phyloP scores from a whole-genome alignment of 1,140 invertebrate species.

The Drosophila burlai region DNA sequence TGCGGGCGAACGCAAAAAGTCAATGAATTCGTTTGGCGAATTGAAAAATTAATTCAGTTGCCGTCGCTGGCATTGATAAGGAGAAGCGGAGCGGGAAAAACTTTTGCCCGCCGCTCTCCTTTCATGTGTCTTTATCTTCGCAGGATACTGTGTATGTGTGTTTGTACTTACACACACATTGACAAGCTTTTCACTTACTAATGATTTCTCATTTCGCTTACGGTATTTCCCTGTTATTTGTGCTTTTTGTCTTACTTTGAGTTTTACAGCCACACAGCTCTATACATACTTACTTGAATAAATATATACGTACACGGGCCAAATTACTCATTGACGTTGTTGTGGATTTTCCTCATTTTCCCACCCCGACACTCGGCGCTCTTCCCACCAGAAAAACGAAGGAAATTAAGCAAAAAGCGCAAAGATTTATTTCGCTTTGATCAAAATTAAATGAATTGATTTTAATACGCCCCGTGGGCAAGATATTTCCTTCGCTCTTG shows the following conservation, averaged over 20 bases:
- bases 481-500: conserved; percentile 76
- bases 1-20: conserved; percentile 75
- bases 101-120: conserved; percentile 70
- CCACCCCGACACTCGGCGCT: neutral
- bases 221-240: conserved; percentile 76
- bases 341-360: conserved; percentile 76
- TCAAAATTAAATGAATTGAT: conserved; percentile 84
- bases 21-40: conserved; percentile 84
- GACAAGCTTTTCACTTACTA: conserved; percentile 79
- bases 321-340: conserved; percentile 81
- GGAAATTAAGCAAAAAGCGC: conserved; percentile 84
- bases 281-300: neutral
- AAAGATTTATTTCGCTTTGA: conserved; percentile 84
- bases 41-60: conserved; percentile 84
- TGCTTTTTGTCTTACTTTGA: conserved; percentile 77
- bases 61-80: conserved; percentile 78
- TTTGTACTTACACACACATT: conserved; percentile 48
- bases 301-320: conserved; percentile 45
- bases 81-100: conserved; percentile 64
- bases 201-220: conserved; percentile 84
- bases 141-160: conserved; percentile 10
- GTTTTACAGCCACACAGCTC: conserved; percentile 50
- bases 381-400: conserved; percentile 45
- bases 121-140: conserved; percentile 74
- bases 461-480: conserved; percentile 83